Evolutionary conservation across 2,113 vertebrate genomes (phyloP).

Genomic region (Elephantulus edwardii): DNA sequence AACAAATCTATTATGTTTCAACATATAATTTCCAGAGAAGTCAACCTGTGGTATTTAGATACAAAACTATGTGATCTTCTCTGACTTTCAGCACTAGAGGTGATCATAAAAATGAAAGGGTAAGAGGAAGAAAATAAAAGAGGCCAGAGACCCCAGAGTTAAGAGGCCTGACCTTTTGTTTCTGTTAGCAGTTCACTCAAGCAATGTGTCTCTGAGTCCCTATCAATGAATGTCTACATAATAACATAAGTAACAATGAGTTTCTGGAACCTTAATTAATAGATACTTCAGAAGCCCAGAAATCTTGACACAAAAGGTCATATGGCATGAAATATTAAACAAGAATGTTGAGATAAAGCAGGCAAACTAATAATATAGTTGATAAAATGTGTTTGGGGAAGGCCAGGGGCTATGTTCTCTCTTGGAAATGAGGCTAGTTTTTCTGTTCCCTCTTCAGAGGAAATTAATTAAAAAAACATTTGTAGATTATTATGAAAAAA

Average conservation of each 20-base stretch:
- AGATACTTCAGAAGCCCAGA: background rate
- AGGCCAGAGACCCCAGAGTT: background rate
- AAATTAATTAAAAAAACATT: conserved; percentile 13
- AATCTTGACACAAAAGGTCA: background rate
- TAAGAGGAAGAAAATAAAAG: background rate
- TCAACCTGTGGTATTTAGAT: background rate
- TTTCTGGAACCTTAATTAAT: background rate
- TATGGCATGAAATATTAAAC: background rate
- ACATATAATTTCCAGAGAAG: background rate
- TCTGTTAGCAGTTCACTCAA: background rate
- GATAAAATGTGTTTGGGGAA: background rate
- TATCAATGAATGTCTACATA: background rate
- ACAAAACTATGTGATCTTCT: background rate
- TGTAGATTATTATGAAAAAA: conserved; percentile 21
- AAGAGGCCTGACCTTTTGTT: background rate
- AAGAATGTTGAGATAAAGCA: conserved; percentile 7
- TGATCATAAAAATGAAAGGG: background rate
- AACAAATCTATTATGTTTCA: background rate
- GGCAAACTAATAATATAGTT: background rate
- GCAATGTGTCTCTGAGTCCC: background rate
- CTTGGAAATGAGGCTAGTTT: background rate
- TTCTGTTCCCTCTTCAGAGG: conserved; percentile 20
- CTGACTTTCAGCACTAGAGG: too few relatives aligned
- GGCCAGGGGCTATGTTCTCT: background rate
- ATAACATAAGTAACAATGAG: background rate